Percentiles rank a stretch among this genome's conserved stretches.
phyloP scores from a whole-genome alignment of 1,140 invertebrate species.

The Apis florea region DNA sequence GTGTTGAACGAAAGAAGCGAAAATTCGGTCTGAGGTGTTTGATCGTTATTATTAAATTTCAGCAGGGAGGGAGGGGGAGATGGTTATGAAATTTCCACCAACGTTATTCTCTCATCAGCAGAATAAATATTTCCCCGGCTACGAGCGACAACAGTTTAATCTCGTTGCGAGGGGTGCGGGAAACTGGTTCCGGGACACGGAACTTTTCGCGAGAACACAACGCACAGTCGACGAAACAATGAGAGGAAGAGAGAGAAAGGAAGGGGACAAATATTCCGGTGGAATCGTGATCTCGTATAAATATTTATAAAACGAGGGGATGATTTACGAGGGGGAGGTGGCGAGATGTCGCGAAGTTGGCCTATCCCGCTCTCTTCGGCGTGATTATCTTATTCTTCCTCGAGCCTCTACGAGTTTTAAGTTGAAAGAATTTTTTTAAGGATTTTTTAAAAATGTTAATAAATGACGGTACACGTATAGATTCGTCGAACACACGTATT shows the following conservation, averaged over 20 bases:
- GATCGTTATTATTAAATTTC: constrained; percentile 39
- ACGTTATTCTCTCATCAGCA: constrained; percentile 35
- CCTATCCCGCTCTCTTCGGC: neutral
- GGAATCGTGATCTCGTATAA: neutral
- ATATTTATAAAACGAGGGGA: constrained; percentile 27
- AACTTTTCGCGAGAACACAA: neutral
- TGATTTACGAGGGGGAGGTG: constrained; percentile 21
- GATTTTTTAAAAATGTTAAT: no score
- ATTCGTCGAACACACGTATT: no score
- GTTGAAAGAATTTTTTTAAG: no score
- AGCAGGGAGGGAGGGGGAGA: no score
- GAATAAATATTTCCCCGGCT: constrained; percentile 35
- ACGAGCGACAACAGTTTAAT: constrained; percentile 31
- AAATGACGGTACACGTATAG: no score
- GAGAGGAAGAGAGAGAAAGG: no score
- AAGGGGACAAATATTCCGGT: neutral
- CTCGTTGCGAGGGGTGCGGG: neutral
- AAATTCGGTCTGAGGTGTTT: neutral
- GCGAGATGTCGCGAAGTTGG: neutral
- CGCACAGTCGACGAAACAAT: neutral
- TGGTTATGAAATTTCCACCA: constrained; percentile 26
- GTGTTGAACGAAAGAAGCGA: no score
- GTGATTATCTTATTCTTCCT: constrained; percentile 41
- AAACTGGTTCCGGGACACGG: neutral
- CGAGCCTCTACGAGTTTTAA: no score